Evolutionary conservation across 2,888 invertebrate genomes (phyloP).

Genomic region (Melanotus villosus): DNA sequence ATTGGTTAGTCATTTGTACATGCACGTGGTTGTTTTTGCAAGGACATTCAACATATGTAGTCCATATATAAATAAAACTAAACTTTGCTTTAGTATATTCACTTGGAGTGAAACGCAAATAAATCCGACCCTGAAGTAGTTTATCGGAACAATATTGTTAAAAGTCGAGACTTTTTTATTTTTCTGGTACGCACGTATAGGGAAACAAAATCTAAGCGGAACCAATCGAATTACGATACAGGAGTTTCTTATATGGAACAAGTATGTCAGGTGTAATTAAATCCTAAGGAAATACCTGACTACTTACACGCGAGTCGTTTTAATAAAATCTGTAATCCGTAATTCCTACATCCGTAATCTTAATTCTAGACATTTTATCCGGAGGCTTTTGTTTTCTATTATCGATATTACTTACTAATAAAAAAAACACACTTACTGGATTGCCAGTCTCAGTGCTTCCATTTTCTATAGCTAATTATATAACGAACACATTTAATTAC

Average conservation of each 20-base stretch:
- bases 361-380: too few relatives aligned
- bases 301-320: conserved; percentile 6
- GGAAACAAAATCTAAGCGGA: conserved; percentile 11
- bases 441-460: conserved; percentile 32
- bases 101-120: conserved; percentile 12
- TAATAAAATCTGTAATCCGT: too few relatives aligned
- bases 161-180: neutral
- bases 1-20: conserved; percentile 21
- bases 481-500: neutral
- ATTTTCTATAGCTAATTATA: neutral
- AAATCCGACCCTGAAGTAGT: conserved; percentile 2
- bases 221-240: conserved; percentile 6
- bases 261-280: conserved; percentile 19
- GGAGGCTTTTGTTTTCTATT: too few relatives aligned
- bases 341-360: neutral
- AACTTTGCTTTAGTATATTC: neutral
- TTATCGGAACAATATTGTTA: neutral
- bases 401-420: too few relatives aligned
- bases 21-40: conserved; percentile 24
- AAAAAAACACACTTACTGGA: conserved; percentile 41
- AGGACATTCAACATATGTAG: conserved; percentile 17
- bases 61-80: conserved; percentile 13
- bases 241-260: conserved; percentile 7
- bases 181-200: neutral
- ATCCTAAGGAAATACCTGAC: conserved; percentile 15